Evolutionary conservation across 2,797 vertebrate species (phyloP), one percentile per base, ranked within the genome.

Genomic region (Thaleichthys pacificus): DNA sequence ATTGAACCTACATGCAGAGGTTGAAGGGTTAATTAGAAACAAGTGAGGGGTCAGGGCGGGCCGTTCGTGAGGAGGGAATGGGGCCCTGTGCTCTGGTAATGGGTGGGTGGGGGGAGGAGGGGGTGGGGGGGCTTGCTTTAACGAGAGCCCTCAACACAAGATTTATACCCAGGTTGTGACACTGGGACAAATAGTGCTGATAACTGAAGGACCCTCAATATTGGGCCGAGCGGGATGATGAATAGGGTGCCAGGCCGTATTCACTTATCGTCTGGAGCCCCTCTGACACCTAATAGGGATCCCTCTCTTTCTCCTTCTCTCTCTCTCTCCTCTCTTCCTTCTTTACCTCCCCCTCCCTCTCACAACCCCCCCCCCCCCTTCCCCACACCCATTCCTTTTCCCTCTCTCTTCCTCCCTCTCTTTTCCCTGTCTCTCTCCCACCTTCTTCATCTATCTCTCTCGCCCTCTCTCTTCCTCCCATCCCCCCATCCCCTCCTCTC

Each of bases 1-100:
- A 91, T 91, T 87, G 87, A 78, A 80, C 86, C 84, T 81, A 90
- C 91, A 93, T 80, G 51, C 89, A 91, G 91, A 83, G 86, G 95
- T 94, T 96, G 94, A 96, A 90, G 93, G 96, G 96, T 97, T 97
- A 98, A 98, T 98, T 95, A 95, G 94, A 95, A 95, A 95, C 95
- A 96, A 94, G 74, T 91, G 95, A 91, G 94, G 93, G 95, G 95
- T 96, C 91, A 87, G 82, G 81, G 81, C 11, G 42, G n/a, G 47
- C 11, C 19, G n/a, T 95, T 92, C 2, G 95, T 96, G 91, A 87
- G 82, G 80, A 80, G 11, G 24, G 17, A 56, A 3, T 19, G 11
- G 94, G 89, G 91, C 92, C 92, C 91, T 84, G 88, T 91, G 90
- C 92, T 93, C 94, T 91, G 85, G 82, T 97, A 96, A 96, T 96